phyloP scores from a whole-genome alignment of 2,888 invertebrate species.

The Mythimna impura region DNA sequence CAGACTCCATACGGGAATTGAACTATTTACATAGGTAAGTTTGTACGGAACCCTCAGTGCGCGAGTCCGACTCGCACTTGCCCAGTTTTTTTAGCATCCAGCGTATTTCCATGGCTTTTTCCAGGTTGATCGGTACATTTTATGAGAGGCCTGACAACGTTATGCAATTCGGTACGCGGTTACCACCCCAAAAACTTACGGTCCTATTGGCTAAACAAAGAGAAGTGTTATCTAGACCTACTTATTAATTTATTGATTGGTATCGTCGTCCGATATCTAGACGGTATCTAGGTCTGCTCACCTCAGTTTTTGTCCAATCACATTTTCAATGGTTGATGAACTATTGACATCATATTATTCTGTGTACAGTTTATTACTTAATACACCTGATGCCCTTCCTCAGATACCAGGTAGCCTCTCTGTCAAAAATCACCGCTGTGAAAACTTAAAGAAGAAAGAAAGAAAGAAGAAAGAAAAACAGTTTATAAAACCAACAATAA shows the following conservation, averaged over 20 bases:
- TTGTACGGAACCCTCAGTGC: too few relatives aligned
- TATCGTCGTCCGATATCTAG: not conserved
- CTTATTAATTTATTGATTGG: not conserved
- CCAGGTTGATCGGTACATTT: too few relatives aligned
- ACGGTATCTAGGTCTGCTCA: not conserved
- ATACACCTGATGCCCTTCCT: not conserved
- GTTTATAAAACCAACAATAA: not conserved
- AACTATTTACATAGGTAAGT: too few relatives aligned
- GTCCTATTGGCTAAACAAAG: not conserved
- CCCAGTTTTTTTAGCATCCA: too few relatives aligned
- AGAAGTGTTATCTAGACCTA: not conserved
- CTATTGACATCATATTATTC: not conserved
- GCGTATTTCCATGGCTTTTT: too few relatives aligned
- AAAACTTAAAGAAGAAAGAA: conserved; percentile 5
- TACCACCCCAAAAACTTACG: not conserved
- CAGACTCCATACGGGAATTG: too few relatives aligned
- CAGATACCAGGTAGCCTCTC: not conserved
- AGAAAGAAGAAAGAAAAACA: too few relatives aligned
- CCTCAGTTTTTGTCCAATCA: not conserved
- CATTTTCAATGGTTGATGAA: not conserved
- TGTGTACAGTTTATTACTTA: not conserved
- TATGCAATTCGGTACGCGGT: not conserved
- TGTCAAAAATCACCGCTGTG: not conserved
- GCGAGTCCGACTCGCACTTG: too few relatives aligned
- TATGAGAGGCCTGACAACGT: too few relatives aligned